Conservation (phyloP, 2,888 invertebrate species). For the Tenthredo livida region DNA sequence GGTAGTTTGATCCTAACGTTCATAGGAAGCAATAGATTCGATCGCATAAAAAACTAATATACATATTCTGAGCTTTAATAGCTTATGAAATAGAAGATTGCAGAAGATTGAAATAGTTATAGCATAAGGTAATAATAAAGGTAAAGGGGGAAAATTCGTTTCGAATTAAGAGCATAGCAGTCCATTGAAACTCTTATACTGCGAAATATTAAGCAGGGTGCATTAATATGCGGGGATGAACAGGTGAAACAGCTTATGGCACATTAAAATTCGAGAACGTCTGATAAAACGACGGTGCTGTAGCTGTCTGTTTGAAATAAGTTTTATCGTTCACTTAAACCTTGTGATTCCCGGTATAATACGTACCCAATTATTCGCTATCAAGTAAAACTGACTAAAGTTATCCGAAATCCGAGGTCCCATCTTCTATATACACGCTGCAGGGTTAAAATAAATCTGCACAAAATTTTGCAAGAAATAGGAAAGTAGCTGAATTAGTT, state of each 20-base stretch:
- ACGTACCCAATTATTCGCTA: slow-evolving; percentile 32
- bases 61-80: background rate
- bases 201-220: slow-evolving; percentile 69
- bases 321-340: slow-evolving; percentile 37
- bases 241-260: slow-evolving; percentile 50
- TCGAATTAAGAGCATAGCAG: background rate
- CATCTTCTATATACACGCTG: background rate
- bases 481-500: background rate
- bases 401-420: background rate
- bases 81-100: slow-evolving; percentile 5
- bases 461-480: background rate
- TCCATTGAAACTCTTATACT: slow-evolving; percentile 70
- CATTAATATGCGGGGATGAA: slow-evolving; percentile 63
- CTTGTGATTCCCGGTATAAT: slow-evolving; percentile 32
- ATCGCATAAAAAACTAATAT: background rate
- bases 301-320: slow-evolving; percentile 39
- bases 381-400: slow-evolving; percentile 20
- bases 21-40: background rate
- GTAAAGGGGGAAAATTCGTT: slow-evolving; percentile 34
- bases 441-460: background rate
- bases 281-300: slow-evolving; percentile 33
- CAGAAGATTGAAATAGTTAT: slow-evolving; percentile 23
- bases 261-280: slow-evolving; percentile 53
- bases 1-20: background rate
- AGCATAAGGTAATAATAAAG: slow-evolving; percentile 57